Percentiles rank a stretch among this genome's conserved stretches.
Conservation (phyloP, 2,797 vertebrate genomes). For the Anguilla marmorata region DNA sequence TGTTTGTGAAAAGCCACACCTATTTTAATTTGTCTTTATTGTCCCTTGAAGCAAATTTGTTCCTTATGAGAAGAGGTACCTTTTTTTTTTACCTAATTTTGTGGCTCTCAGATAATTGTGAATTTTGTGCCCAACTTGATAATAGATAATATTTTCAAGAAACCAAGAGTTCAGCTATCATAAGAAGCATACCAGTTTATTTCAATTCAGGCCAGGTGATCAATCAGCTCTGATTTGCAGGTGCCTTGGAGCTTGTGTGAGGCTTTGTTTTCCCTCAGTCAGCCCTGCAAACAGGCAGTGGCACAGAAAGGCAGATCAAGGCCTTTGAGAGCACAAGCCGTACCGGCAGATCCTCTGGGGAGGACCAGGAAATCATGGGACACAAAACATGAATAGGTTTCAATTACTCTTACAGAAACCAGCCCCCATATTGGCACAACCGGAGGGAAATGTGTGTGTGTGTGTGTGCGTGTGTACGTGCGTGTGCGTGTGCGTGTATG, state of each 20-base stretch:
- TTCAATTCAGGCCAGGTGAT: background rate
- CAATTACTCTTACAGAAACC: constrained; percentile 5
- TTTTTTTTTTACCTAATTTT: too few relatives aligned
- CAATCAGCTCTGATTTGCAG: background rate
- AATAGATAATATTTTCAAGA: too few relatives aligned
- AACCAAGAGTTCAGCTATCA: too few relatives aligned
- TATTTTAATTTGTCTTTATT: too few relatives aligned
- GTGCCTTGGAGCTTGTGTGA: constrained; percentile 29
- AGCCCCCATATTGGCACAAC: background rate
- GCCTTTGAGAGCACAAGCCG: constrained; percentile 39
- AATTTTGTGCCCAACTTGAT: too few relatives aligned
- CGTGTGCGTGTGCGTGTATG: background rate
- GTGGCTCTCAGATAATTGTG: too few relatives aligned
- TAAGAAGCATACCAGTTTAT: too few relatives aligned
- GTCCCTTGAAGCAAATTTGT: too few relatives aligned
- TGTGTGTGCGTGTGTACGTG: background rate
- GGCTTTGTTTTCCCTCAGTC: constrained; percentile 49
- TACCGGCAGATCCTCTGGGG: background rate
- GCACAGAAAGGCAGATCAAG: constrained; percentile 55
- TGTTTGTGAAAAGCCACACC: too few relatives aligned
- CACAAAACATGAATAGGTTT: background rate
- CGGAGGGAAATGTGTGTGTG: background rate
- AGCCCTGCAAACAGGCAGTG: constrained; percentile 46
- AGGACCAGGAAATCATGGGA: constrained; percentile 21
- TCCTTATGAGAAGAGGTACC: too few relatives aligned